Base-by-base conservation (phyloP, 2,888 invertebrate genomes). In the Carpatolechia fugitivella region DNA sequence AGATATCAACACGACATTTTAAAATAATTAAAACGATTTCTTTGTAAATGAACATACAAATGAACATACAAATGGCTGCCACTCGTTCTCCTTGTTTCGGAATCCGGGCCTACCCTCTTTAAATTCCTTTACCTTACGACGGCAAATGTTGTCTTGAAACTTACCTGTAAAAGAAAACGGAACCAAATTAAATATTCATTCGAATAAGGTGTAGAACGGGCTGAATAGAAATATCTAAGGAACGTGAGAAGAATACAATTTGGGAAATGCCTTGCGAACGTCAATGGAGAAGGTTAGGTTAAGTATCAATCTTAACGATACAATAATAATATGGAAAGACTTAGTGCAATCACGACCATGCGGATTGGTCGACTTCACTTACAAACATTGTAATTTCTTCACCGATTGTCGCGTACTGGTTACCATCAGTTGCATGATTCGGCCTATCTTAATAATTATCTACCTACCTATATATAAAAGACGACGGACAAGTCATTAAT, bases 111-210 rank as follows among this genome's bases (percentile, higher is more conserved):
- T 31, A 46, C 20, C 49, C 49, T 38, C 48, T 47, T 38, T 49
- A 47, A 54, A 54, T 54, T 54, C 36, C 14, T 54, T 18, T 59
- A 60, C 60, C 57, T 65, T 62, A 57, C 59, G 55, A 59, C 60
- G 38, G 54, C 60, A 57, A 61, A 52, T 59, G 62, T 55, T 55
- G 61, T 52, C 60, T 59, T 62, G 63, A 65, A 66, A 69, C 66
- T 68, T 66, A 67, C 67, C 68, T 65, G 67, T 48, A 64, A 68
- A 61, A 67, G 61, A 64, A 57, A 60, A 64, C 54, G 58, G 59
- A 58, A 61, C 56, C 52, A 60, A 59, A 66, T 66, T 62, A 67
- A 62, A 64, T 57, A 60, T 56, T 53, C 41, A 57, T 60, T 58
- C 53, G 54, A 35, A 47, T 47, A 16, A 47, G 44, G 44, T 44